A percentile compares a stretch with the other conserved stretches of the same genome.
Evolutionary conservation across 2,888 invertebrate genomes (phyloP).

Genomic region (Caenorhabditis sp.): DNA sequence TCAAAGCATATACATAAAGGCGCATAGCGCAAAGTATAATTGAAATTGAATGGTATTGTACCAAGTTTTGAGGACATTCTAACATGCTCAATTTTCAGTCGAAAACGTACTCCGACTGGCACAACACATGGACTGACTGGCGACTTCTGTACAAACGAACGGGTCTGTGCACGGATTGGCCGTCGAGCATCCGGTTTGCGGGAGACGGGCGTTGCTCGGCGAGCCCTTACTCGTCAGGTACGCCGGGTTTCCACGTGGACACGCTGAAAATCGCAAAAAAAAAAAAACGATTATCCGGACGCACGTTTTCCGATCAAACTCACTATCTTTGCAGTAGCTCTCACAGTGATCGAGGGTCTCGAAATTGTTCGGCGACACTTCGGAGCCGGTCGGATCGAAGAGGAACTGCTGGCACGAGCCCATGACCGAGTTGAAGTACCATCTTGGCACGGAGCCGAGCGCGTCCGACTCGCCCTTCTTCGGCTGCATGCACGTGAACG

Average conservation of each 20-base stretch:
- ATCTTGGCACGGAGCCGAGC: conserved; percentile 66
- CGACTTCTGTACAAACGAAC: conserved; percentile 66
- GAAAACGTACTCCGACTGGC: conserved; percentile 60
- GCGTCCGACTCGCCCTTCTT: conserved; percentile 67
- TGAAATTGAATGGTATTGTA: no score
- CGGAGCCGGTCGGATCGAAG: conserved; percentile 65
- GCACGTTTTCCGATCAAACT: no score
- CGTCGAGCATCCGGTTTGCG: conserved; percentile 64
- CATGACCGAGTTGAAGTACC: conserved; percentile 69
- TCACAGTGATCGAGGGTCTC: conserved; percentile 70
- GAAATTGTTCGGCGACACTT: conserved; percentile 69
- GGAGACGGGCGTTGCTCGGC: conserved; percentile 35
- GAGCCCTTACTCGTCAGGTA: conserved; percentile 60
- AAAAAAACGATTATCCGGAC: no score
- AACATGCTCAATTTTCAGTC: neutral
- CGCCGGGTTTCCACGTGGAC: conserved; percentile 67
- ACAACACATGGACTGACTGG: conserved; percentile 67
- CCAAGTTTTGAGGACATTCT: no score
- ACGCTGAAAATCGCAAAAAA: conserved; percentile 63
- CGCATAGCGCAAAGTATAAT: no score
- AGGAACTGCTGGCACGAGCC: conserved; percentile 71
- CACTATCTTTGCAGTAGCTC: conserved; percentile 67
- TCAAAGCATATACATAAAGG: no score
- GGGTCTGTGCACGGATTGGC: conserved; percentile 66
- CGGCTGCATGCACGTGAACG: conserved; percentile 71